Evolutionary conservation across 2,888 invertebrate species (phyloP).

Genomic region (Caenorhabditis zanzibari): DNA sequence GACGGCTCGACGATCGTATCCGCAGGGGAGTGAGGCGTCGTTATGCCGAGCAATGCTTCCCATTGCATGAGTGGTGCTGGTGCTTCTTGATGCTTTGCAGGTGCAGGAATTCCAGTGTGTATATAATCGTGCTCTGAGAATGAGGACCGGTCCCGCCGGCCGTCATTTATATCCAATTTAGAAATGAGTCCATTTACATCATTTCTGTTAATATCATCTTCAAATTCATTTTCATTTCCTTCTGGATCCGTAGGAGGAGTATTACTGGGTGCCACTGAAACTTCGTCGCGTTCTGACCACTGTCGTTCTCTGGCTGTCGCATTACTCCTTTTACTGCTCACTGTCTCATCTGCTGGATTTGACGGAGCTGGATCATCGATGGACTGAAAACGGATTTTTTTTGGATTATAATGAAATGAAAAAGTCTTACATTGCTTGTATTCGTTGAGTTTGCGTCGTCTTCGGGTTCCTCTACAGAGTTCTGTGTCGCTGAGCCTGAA

Average conservation of each 20-base stretch:
- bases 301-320: conserved; percentile 61
- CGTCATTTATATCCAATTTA: conserved; percentile 44
- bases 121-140: conserved; percentile 50
- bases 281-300: conserved; percentile 65
- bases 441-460: conserved; percentile 40
- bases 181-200: conserved; percentile 34
- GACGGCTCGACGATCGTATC: conserved; percentile 50
- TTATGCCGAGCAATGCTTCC: conserved; percentile 86
- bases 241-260: conserved; percentile 68
- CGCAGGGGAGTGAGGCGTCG: conserved; percentile 55
- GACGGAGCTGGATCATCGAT: conserved; percentile 67
- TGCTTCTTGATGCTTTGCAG: conserved; percentile 68
- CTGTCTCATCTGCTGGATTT: conserved; percentile 56
- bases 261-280: conserved; percentile 62
- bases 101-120: conserved; percentile 67
- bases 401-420: not conserved
- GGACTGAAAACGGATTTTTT: conserved; percentile 35
- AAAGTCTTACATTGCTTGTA: conserved; percentile 36
- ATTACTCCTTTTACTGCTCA: conserved; percentile 50
- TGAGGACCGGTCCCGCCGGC: conserved; percentile 42
- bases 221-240: conserved; percentile 57
- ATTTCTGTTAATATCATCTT: conserved; percentile 41
- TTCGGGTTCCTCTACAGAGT: conserved; percentile 27
- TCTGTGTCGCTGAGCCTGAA: conserved; percentile 39
- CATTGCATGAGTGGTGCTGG: conserved; percentile 86